Base-by-base conservation (phyloP, 2,113 vertebrate genomes). In the Thunnus thynnus region DNA sequence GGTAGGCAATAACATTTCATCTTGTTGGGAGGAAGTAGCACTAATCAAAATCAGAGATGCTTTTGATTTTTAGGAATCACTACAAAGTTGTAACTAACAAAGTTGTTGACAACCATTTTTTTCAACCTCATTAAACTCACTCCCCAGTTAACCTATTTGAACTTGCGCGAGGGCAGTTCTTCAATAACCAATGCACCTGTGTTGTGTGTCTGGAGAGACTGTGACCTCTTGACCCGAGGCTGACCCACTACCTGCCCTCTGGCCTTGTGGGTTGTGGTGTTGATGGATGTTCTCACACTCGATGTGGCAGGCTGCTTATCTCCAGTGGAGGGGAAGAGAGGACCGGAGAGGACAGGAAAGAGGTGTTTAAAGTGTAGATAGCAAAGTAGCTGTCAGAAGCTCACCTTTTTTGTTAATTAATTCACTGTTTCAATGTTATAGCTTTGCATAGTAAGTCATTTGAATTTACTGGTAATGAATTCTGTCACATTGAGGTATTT, bases 261-360 rank as follows among this genome's bases (percentile, higher is more conserved):
- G 76, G 82, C 79, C 83, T 76, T 78, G 74, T 87, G 86, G 77
- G 86, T 86, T 62, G 36, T 14, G 18, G 61, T 76, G 77, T 83
- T 90, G 90, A 91, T 86, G 87, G 92, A 90, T 76, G 86, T 85
- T 94, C 90, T 87, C 82, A 87, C 86, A 77, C 71, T 84, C 27
- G 3, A 44, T 64, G 66, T 88, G 91, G 54, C 89, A 84, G 83
- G 63, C 78, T 58, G 65, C 72, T 77, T 72, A 84, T 85, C 78
- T 81, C 48, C 72, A 80, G 64, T 17, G 72, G 52, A 82, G 63
- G 57, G 65, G 54, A 89, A 77, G 61, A 64, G 41, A 56, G 61
- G 14, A 61, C 27, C 2, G 7, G 2, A 27, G 57, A 12, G 18
- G 68, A 58, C 57, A 41, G 76, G 73, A 36, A 27, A 60, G 72